Conservation (phyloP, 2,797 vertebrate species). For the Ctenopoma multispine region DNA sequence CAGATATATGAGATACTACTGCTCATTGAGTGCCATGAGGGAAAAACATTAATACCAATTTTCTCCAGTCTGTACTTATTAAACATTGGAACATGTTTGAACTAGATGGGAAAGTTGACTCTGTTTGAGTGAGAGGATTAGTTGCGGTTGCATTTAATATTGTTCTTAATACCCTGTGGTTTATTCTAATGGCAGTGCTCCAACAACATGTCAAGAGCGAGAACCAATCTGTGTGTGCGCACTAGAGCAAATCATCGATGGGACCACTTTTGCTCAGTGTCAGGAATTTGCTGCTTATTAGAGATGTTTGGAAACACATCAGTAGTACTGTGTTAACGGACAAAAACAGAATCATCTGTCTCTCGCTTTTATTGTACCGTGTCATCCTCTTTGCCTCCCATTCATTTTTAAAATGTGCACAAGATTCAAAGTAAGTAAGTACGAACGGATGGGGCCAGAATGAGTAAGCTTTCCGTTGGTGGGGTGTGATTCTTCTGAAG, state of each 20-base stretch:
- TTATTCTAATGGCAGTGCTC: conserved; percentile 60
- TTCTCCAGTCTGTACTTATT: conserved; percentile 53
- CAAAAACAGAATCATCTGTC: conserved; percentile 34
- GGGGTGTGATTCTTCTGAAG: conserved; percentile 60
- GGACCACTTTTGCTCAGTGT: conserved; percentile 38
- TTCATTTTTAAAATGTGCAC: conserved; percentile 54
- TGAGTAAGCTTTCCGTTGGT: conserved; percentile 77
- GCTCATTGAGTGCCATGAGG: conserved; percentile 36
- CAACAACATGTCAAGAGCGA: conserved; percentile 58
- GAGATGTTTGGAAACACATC: conserved; percentile 62
- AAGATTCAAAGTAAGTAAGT: conserved; percentile 74
- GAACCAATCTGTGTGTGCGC: conserved; percentile 47
- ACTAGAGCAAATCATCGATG: conserved; percentile 36
- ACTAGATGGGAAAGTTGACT: conserved; percentile 60
- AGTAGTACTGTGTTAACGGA: conserved; percentile 45
- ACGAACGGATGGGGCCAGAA: conserved; percentile 59
- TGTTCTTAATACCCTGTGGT: conserved; percentile 65
- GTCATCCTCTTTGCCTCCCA: conserved; percentile 24
- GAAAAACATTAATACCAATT: conserved; percentile 56
- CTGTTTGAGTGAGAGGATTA: conserved; percentile 64
- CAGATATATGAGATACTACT: conserved; percentile 32
- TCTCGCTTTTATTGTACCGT: conserved; percentile 24
- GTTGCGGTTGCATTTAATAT: conserved; percentile 68
- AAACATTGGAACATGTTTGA: conserved; percentile 47
- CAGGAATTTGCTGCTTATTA: conserved; percentile 46